Evolutionary conservation across 2,888 invertebrate species (phyloP).

Genomic region (Antitype chi): DNA sequence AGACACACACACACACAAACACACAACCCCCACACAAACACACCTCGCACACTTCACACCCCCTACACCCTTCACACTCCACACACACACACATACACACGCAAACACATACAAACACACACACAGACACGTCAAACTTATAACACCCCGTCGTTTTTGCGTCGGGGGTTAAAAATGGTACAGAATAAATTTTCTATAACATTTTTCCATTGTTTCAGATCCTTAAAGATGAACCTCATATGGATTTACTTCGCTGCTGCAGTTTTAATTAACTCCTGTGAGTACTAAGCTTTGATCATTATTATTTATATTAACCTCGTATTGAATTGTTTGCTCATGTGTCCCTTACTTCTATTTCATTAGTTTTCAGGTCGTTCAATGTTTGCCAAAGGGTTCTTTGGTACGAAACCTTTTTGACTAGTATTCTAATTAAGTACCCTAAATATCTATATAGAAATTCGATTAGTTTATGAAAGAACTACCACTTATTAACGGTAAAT

Average conservation of each 20-base stretch:
- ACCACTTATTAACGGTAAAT: no score
- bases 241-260: conserved; percentile 35
- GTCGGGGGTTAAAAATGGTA: neutral
- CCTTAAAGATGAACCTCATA: conserved; percentile 46
- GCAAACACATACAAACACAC: no score
- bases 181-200: neutral
- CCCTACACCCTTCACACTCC: no score
- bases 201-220: conserved; percentile 48
- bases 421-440: conserved; percentile 2
- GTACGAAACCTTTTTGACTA: conserved; percentile 11
- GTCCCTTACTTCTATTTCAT: conserved; percentile 20
- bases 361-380: conserved; percentile 15
- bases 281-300: conserved; percentile 38
- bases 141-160: no score
- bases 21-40: no score
- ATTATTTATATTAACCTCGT: neutral
- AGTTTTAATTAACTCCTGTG: conserved; percentile 48
- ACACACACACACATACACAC: no score
- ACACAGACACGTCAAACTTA: no score
- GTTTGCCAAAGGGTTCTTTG: conserved; percentile 10
- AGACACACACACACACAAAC: no score
- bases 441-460: neutral
- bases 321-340: conserved; percentile 10
- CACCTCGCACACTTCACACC: no score
- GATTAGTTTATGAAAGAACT: no score